These are phyloP conservation scores for Drosophila athabasca DNA, from an alignment of 1,140 invertebrate genomes.

Conservation along the genomic window DNA sequence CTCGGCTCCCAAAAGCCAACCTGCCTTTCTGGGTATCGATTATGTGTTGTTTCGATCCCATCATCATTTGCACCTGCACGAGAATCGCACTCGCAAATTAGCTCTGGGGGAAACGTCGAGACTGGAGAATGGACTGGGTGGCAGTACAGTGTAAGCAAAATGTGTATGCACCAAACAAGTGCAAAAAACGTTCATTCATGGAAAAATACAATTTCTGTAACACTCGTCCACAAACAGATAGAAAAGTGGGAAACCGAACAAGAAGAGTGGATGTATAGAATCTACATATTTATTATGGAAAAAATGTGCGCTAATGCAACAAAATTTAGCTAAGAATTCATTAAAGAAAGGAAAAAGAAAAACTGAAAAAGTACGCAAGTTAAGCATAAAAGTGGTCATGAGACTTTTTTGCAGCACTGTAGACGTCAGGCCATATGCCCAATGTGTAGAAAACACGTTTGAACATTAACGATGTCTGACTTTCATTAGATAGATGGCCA, in stretches of 20 bases:
- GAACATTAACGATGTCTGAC: constrained; percentile 53
- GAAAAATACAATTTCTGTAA: too few relatives aligned
- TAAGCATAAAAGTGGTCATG: too few relatives aligned
- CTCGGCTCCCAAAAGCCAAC: too few relatives aligned
- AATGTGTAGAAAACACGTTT: constrained; percentile 58
- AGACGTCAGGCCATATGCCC: constrained; percentile 38
- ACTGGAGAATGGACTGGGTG: constrained; percentile 11
- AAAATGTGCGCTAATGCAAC: too few relatives aligned
- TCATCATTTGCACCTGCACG: constrained; percentile 74
- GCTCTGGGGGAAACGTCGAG: constrained; percentile 17
- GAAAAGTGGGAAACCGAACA: too few relatives aligned
- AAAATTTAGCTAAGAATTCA: too few relatives aligned
- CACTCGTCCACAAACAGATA: too few relatives aligned
- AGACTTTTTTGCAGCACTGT: constrained; percentile 40
- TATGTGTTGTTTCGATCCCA: constrained; percentile 37
- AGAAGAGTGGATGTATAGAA: too few relatives aligned
- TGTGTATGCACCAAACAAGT: background rate
- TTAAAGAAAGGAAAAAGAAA: too few relatives aligned
- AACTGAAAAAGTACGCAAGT: too few relatives aligned
- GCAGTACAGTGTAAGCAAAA: constrained; percentile 11
- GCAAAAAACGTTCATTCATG: too few relatives aligned
- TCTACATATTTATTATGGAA: too few relatives aligned
- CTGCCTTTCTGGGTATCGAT: background rate
- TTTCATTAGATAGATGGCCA: constrained; percentile 47
- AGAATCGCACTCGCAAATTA: constrained; percentile 65